Evolutionary conservation across 2,888 invertebrate species (phyloP).

Genomic region (Patella pellucida): DNA sequence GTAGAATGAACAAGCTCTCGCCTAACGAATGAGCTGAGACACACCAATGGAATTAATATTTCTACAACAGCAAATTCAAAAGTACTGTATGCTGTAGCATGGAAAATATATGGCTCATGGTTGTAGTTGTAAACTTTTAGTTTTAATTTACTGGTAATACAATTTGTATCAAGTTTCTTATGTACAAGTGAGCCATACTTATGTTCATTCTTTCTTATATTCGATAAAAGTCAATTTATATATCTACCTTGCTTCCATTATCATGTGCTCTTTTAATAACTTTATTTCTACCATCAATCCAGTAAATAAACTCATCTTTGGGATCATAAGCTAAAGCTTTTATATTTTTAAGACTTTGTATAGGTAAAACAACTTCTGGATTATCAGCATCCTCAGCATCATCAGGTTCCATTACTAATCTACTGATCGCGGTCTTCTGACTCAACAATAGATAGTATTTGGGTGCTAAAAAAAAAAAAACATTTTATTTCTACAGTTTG

Average conservation of each 20-base stretch:
- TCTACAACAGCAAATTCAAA: too few relatives aligned
- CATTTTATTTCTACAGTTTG: too few relatives aligned
- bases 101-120: too few relatives aligned
- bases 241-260: constrained; percentile 78
- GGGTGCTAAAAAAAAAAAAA: constrained; percentile 77
- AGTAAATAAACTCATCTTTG: constrained; percentile 79
- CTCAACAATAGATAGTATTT: constrained; percentile 88
- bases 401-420: constrained; percentile 79
- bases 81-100: too few relatives aligned
- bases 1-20: too few relatives aligned
- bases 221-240: not conserved
- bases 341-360: constrained; percentile 88
- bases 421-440: constrained; percentile 85
- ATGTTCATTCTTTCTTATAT: too few relatives aligned
- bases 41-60: too few relatives aligned
- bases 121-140: too few relatives aligned
- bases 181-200: too few relatives aligned
- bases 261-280: constrained; percentile 85
- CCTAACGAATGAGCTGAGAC: too few relatives aligned
- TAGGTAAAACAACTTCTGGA: constrained; percentile 82
- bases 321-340: constrained; percentile 92
- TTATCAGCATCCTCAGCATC: constrained; percentile 75
- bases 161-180: too few relatives aligned
- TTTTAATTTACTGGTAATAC: too few relatives aligned
- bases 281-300: constrained; percentile 85